Evolutionary conservation across 2,888 invertebrate species (phyloP), one percentile per base, ranked within the genome.

Genomic region (Elegia similella): DNA sequence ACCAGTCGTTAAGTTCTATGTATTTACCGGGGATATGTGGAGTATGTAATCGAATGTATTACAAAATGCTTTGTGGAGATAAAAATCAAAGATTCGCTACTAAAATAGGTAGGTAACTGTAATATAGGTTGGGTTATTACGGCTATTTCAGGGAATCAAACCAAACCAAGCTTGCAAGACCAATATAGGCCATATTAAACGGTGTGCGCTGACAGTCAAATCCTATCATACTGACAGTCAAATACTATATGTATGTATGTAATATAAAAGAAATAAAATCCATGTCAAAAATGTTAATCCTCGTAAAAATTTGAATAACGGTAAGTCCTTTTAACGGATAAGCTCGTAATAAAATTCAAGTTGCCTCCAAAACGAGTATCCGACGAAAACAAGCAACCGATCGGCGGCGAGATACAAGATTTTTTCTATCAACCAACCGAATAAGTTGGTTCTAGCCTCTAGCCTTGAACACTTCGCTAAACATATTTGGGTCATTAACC

Each of bases 401-500:
- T 75, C 65, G 71, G 76, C 75, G 76, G 77, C 72, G 75, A 74
- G 76, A 81, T 84, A 83, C 85, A 75, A 77, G 78, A 75, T 82
- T 85, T 84, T 86, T 82, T 82, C 76, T 76, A 80, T 79, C 75
- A 79, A 74, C 82, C 78, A 82, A 76, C 80, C 80, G 78, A 87
- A 86, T 88, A 82, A 83, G 81, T 84, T 73, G 76, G 66, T 70
- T 67, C 66, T 87, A 88, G 87, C 91, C 91, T 67, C 66, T 87
- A 88, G 87, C 91, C 91, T 91, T 91, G 91, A 88, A 84, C 78
- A 85, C 78, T 86, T 83, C 76, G 83, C 86, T 82, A 84, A 88
- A 85, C 86, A 86, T 82, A 89, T 89, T 88, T 88, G 76, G 91
- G 91, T 90, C 88, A 88, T 88, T 90, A 85, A 91, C 91, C 91